Base-by-base conservation (phyloP, 2,797 vertebrate species). In the Notolepis coatsorum region DNA sequence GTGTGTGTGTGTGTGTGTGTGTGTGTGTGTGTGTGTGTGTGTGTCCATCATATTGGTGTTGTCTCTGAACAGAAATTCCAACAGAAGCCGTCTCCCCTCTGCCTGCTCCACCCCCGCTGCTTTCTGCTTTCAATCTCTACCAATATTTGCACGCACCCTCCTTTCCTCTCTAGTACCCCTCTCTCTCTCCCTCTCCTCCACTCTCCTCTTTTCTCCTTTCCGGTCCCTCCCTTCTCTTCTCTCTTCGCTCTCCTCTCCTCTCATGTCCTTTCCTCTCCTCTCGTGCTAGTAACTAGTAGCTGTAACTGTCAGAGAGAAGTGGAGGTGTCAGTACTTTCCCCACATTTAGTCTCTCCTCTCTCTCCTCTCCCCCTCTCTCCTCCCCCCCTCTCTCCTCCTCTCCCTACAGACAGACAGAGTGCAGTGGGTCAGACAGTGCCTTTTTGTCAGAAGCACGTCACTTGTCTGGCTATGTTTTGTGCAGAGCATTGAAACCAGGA, bases 41-140 rank as follows among this genome's bases (percentile, higher is more conserved):
- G 2, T 47, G 47, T 45, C 18, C 45, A 41, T 38, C 47, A 63
- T 61, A 77, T 49, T 61, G 56, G 67, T 61, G 51, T 38, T 58
- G 49, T 55, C 55, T 74, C 68, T 68, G 58, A 69, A 38, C 43
- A 61, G 62, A 66, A n/a, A 80, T 69, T 50, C 31, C 21, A 10
- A 69, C 68, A 25, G 13, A 24, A 13, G 28, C 45, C 45, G n/a
- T 54, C 1, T 20, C 5, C 51, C 42, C 3, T 21, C 42, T 45
- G 8, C 42, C 42, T 2, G 9, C 9, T 12, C 42, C 21, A 25
- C 18, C 39, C 18, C 49, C 5, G 37, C 50, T 48, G 27, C 13
- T 46, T 21, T 15, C 24, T 27, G n/a, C n/a, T n/a, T n/a, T n/a
- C n/a, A n/a, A n/a, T n/a, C n/a, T n/a, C n/a, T n/a, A n/a, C n/a